These are phyloP conservation scores for Drosophila novamexicana DNA, from an alignment of 1,140 invertebrate species.

Conservation along the genomic window DNA sequence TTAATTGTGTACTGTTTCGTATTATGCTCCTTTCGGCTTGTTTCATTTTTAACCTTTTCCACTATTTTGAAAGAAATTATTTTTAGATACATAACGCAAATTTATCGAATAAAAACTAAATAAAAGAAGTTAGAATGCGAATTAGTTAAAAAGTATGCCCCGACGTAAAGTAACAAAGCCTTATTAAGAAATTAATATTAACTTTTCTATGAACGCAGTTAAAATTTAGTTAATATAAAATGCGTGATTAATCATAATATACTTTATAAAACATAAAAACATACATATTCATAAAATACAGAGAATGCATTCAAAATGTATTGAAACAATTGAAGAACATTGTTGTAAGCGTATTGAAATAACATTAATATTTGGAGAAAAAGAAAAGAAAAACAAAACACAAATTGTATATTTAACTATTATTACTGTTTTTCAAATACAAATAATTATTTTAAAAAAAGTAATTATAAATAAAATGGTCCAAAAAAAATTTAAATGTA, in stretches of 20 bases:
- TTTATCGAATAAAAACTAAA: slow-evolving; percentile 62
- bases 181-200: slow-evolving; percentile 77
- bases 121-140: slow-evolving; percentile 38
- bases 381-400: slow-evolving; percentile 45
- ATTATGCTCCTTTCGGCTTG: slow-evolving; percentile 46
- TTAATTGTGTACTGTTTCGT: slow-evolving; percentile 44
- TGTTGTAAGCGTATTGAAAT: slow-evolving; percentile 42
- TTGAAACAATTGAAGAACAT: slow-evolving; percentile 55
- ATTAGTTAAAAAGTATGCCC: slow-evolving; percentile 51
- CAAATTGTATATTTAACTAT: slow-evolving; percentile 72
- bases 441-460: slow-evolving; percentile 44
- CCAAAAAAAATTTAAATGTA: slow-evolving; percentile 21
- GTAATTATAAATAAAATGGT: slow-evolving; percentile 34
- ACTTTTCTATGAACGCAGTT: slow-evolving; percentile 72
- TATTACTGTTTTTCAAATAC: slow-evolving; percentile 73
- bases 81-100: slow-evolving; percentile 38
- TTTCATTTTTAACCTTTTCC: slow-evolving; percentile 40
- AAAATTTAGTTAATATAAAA: slow-evolving; percentile 68
- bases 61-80: slow-evolving; percentile 53
- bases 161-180: slow-evolving; percentile 65
- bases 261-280: slow-evolving; percentile 51
- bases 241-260: slow-evolving; percentile 51
- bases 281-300: slow-evolving; percentile 57
- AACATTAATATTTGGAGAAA: slow-evolving; percentile 53
- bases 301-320: slow-evolving; percentile 76